Conservation (phyloP, 2,888 invertebrate genomes). For the Trissolcus japonicus region DNA sequence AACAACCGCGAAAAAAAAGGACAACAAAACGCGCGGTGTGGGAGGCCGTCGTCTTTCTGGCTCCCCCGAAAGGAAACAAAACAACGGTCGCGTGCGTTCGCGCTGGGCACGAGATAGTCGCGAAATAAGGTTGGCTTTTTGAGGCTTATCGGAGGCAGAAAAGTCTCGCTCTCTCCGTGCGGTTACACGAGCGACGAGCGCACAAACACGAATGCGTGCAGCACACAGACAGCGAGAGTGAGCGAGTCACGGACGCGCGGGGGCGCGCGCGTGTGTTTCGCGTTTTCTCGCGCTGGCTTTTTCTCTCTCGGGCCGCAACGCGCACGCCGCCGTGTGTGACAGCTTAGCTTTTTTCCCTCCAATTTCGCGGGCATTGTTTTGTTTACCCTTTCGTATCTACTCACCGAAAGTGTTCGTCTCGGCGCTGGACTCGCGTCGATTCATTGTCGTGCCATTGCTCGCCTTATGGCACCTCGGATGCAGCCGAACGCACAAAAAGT, state of each 20-base stretch:
- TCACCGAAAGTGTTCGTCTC: conserved; percentile 28
- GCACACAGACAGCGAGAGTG: conserved; percentile 15
- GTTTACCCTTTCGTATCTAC: conserved; percentile 19
- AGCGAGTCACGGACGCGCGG: conserved; percentile 22
- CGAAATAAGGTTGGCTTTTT: conserved; percentile 21
- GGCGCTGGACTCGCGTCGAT: conserved; percentile 27
- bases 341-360: conserved; percentile 30
- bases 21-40: conserved; percentile 1
- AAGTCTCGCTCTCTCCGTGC: conserved; percentile 21
- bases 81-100: not conserved
- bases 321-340: conserved; percentile 5
- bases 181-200: conserved; percentile 24
- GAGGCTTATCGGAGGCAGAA: conserved; percentile 1
- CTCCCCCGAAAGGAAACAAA: not conserved
- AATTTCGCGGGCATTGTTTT: conserved; percentile 14
- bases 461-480: conserved; percentile 33
- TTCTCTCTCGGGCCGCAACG: conserved; percentile 2
- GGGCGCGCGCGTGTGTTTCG: conserved; percentile 33
- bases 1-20: not conserved
- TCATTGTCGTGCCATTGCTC: conserved; percentile 34
- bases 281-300: conserved; percentile 11
- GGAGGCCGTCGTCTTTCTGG: not conserved
- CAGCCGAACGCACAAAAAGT: not conserved
- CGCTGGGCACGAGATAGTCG: conserved; percentile 2
- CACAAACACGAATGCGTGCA: conserved; percentile 14